Conservation (phyloP, 2,113 vertebrate species). For the Leucosticte australis region DNA sequence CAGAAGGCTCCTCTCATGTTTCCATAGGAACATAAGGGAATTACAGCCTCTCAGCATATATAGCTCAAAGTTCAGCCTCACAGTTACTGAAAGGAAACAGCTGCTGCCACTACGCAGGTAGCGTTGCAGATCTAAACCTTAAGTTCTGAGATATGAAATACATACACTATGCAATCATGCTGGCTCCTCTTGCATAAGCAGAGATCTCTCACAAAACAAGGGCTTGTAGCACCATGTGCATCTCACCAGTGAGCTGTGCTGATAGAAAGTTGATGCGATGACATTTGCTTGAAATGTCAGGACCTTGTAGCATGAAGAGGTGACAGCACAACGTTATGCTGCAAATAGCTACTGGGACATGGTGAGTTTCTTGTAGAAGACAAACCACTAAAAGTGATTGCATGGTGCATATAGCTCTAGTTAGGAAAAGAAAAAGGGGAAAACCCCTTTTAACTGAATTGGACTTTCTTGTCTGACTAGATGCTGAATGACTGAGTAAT, state of each 20-base stretch:
- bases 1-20: neutral
- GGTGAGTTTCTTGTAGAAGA: neutral
- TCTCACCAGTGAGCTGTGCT: neutral
- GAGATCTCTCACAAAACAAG: neutral
- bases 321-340: fast-evolving
- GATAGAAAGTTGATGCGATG: neutral
- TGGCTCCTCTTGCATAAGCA: neutral
- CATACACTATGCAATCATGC: neutral
- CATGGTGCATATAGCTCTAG: neutral
- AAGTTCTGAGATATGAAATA: neutral
- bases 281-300: constrained; percentile 39
- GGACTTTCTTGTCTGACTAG: constrained; percentile 18
- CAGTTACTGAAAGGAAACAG: constrained; percentile 31
- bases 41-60: neutral
- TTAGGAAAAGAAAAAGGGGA: neutral
- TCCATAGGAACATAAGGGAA: constrained; percentile 50
- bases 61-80: neutral
- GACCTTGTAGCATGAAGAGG: neutral
- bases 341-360: neutral
- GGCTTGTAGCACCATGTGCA: neutral
- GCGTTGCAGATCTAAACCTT: neutral
- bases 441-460: neutral
- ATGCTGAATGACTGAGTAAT: neutral
- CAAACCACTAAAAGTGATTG: neutral
- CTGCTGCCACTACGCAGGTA: constrained; percentile 28